Evolutionary conservation across 2,888 invertebrate genomes (phyloP), one percentile per base, ranked within the genome.

Genomic region (Xylocampa areola): DNA sequence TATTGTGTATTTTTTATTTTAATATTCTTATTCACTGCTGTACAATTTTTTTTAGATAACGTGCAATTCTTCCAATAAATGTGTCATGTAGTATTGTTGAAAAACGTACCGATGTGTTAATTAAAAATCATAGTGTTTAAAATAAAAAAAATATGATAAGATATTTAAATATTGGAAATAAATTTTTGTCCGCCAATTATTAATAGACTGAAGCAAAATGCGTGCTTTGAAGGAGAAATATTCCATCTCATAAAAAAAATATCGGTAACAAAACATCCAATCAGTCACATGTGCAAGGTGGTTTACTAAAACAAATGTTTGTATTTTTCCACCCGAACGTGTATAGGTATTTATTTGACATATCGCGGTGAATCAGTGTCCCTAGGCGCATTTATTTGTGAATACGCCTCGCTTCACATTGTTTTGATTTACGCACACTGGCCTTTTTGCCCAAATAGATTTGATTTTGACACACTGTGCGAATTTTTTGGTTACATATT

Each of bases 331-430:
- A 68, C 75, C 41, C 49, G 43, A 63, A 63, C 54, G 57, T 68
- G 73, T 74, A 84, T 86, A 82, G 80, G 86, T 49, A 64, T 88
- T 88, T 88, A 84, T 89, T 87, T 88, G 89, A 86, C 80, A 84
- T 84, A 85, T 85, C 86, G 89, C 76, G 85, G 87, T 81, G 88
- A 87, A 87, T 88, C 87, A 82, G 81, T 59, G 83, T 87, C 91
- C 90, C 91, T 77, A 81, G 87, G 88, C 84, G 82, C 84, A 84
- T 91, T 91, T 91, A 89, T 92, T 90, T 89, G 88, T 81, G 82
- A 84, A 79, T 79, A 85, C 88, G 90, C 87, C 72, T 82, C 83
- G 81, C 67, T 84, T 80, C 79, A 70, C 84, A 85, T 83, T 86
- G 76, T 81, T 84, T 84, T 88, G 89, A 91, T 88, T 90, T 89